Conservation (phyloP, 1,140 invertebrate genomes). For the Cephus cinctus region DNA sequence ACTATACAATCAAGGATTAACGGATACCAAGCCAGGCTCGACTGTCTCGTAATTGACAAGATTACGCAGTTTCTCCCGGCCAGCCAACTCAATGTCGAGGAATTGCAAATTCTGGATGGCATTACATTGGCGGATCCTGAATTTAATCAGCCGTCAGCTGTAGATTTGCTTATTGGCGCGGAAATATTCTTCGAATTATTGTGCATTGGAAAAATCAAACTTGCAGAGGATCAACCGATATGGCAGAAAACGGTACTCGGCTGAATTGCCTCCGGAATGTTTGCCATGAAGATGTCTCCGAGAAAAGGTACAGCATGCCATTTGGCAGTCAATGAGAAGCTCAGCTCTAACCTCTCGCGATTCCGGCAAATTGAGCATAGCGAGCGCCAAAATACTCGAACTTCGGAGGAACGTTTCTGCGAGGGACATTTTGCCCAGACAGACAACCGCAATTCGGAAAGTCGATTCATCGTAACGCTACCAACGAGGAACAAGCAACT, state of each 20-base stretch:
- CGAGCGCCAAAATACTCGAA: slow-evolving; percentile 3
- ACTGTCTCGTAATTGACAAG: slow-evolving; percentile 6
- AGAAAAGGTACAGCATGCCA: background rate
- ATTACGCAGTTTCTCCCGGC: slow-evolving; percentile 8
- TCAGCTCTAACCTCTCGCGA: background rate
- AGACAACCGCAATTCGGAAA: slow-evolving; percentile 3
- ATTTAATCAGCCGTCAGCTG: background rate
- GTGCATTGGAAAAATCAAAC: slow-evolving; percentile 13
- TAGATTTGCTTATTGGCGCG: slow-evolving; percentile 19
- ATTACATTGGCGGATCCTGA: slow-evolving; percentile 9
- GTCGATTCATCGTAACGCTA: slow-evolving; percentile 21
- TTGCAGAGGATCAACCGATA: slow-evolving; percentile 3
- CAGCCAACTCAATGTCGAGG: background rate
- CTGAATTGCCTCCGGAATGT: slow-evolving; percentile 17
- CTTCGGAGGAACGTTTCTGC: slow-evolving; percentile 7
- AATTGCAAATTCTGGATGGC: slow-evolving; percentile 1
- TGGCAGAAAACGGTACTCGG: slow-evolving; percentile 13
- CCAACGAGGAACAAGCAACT: slow-evolving; percentile 17
- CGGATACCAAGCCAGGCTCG: slow-evolving; percentile 2
- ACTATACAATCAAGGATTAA: slow-evolving; percentile 8
- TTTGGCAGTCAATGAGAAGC: slow-evolving; percentile 3
- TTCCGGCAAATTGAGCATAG: slow-evolving; percentile 11
- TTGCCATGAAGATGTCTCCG: background rate
- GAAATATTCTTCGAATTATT: slow-evolving; percentile 19
- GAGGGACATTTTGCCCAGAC: background rate